phyloP scores from a whole-genome alignment of 1,140 invertebrate genomes.

The Leptoteleia sp. region DNA sequence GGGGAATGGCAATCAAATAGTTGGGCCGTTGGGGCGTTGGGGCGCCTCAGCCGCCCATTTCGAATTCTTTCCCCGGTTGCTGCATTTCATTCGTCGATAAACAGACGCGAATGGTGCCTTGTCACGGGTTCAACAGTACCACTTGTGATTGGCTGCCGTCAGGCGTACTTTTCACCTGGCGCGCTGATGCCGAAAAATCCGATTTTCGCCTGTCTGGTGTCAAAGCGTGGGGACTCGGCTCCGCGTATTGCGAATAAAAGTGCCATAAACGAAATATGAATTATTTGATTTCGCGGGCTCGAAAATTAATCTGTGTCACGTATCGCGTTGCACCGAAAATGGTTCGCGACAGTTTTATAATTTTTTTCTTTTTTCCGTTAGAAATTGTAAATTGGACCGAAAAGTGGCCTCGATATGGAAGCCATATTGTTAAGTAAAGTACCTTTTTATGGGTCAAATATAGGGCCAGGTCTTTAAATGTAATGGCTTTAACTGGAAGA shows the following conservation, averaged over 20 bases:
- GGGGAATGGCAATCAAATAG: constrained; percentile 21
- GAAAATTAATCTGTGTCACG: constrained; percentile 15
- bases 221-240: constrained; percentile 12
- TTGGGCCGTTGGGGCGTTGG: neutral
- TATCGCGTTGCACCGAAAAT: neutral
- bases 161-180: constrained; percentile 42
- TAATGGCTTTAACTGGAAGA: too few relatives aligned
- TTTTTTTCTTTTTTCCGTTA: too few relatives aligned
- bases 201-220: constrained; percentile 27
- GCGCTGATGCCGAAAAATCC: constrained; percentile 36
- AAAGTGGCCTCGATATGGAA: too few relatives aligned
- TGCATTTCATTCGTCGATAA: constrained; percentile 38
- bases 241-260: constrained; percentile 17
- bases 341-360: neutral
- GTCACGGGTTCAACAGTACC: constrained; percentile 35
- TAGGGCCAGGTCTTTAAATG: too few relatives aligned
- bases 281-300: constrained; percentile 19
- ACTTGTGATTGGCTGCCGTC: constrained; percentile 41
- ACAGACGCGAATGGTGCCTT: constrained; percentile 29
- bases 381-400: too few relatives aligned
- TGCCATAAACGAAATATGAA: constrained; percentile 24
- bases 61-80: constrained; percentile 31
- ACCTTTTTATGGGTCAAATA: too few relatives aligned
- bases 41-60: constrained; percentile 27
- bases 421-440: too few relatives aligned